Percentiles rank a stretch among this genome's conserved stretches.
phyloP scores from a whole-genome alignment of 2,113 vertebrate species.

The Colaptes auratus region DNA sequence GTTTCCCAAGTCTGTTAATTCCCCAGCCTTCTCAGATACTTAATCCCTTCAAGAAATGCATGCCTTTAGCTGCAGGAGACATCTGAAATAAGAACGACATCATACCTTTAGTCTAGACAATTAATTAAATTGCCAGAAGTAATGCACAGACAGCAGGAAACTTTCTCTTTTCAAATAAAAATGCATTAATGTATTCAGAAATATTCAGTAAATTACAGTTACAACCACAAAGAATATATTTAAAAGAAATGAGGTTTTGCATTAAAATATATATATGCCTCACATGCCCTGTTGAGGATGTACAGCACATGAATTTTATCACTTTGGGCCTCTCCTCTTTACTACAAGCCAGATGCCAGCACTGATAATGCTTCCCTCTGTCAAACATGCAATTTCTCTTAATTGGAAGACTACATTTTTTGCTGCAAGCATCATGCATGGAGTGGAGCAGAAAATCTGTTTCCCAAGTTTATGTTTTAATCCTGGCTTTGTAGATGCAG shows the following conservation, averaged over 20 bases:
- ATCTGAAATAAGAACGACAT: slow-evolving; percentile 7
- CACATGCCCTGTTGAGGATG: background rate
- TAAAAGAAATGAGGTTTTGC: background rate
- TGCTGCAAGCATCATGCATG: background rate
- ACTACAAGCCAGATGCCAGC: background rate
- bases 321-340: background rate
- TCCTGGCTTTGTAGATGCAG: background rate
- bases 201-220: slow-evolving; percentile 12
- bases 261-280: background rate
- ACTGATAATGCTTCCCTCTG: background rate
- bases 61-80: slow-evolving; percentile 27
- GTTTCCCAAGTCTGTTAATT: slow-evolving; percentile 47
- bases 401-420: background rate
- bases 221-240: background rate
- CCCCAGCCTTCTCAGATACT: slow-evolving; percentile 21
- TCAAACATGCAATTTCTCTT: background rate
- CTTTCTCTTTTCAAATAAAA: background rate
- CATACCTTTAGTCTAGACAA: slow-evolving; percentile 43
- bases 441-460: background rate
- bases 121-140: slow-evolving; percentile 32
- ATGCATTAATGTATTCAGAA: slow-evolving; percentile 29
- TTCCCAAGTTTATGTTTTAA: background rate
- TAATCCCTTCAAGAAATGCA: slow-evolving; percentile 42
- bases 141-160: slow-evolving; percentile 40
- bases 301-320: background rate